Conservation (phyloP, 2,888 invertebrate species). For the Coenonympha arcania region DNA sequence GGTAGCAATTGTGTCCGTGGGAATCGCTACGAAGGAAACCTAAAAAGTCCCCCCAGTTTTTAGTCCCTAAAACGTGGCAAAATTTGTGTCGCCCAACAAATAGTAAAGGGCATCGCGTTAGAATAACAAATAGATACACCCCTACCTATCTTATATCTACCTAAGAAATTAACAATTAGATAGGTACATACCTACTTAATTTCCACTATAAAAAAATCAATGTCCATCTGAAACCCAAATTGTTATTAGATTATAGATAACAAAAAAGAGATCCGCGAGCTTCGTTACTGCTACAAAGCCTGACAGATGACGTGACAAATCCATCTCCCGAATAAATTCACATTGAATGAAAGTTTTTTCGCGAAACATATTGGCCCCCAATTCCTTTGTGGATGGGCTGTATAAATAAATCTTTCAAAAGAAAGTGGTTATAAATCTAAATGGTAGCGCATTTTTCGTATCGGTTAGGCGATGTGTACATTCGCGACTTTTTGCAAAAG, state of each 20-base stretch:
- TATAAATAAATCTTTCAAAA: conserved; percentile 32
- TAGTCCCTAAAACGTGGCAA: too few relatives aligned
- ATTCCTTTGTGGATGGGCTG: conserved; percentile 26
- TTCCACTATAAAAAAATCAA: too few relatives aligned
- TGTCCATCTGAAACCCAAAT: conserved; percentile 16
- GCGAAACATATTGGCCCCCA: conserved; percentile 27
- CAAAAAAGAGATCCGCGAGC: conserved; percentile 24
- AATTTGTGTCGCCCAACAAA: too few relatives aligned
- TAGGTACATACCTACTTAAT: too few relatives aligned
- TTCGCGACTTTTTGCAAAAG: background rate
- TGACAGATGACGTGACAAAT: conserved; percentile 47
- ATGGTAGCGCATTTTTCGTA: conserved; percentile 17
- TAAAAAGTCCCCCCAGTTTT: too few relatives aligned
- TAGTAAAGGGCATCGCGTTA: too few relatives aligned
- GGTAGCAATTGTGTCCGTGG: too few relatives aligned
- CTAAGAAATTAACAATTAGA: too few relatives aligned
- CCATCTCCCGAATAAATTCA: conserved; percentile 40
- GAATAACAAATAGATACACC: too few relatives aligned
- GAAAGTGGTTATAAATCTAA: conserved; percentile 31
- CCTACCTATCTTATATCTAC: too few relatives aligned
- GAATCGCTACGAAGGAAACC: too few relatives aligned
- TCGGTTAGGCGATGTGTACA: background rate
- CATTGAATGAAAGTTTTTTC: conserved; percentile 34
- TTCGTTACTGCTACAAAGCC: conserved; percentile 25
- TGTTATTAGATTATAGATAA: conserved; percentile 25